A percentile compares a stretch with the other conserved stretches of the same genome.
Conservation (phyloP, 2,113 vertebrate genomes). For the Platysternon megacephalum region DNA sequence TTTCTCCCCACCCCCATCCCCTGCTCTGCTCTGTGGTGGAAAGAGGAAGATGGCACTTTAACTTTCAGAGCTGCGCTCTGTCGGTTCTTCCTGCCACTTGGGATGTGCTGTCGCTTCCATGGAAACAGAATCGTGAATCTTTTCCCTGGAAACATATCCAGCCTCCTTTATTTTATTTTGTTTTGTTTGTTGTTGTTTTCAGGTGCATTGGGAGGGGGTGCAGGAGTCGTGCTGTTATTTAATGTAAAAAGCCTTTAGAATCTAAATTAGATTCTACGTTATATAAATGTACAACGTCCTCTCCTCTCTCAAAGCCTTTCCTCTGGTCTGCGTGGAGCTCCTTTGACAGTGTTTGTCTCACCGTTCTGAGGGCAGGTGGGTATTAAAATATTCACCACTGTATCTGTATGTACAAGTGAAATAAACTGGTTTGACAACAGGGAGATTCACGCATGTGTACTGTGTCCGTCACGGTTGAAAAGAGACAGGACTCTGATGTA, state of each 20-base stretch:
- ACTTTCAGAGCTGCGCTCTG: slow-evolving; percentile 61
- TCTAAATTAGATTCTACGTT: neutral
- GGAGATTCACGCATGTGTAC: neutral
- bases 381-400: neutral
- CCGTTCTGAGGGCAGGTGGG: neutral
- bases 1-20: slow-evolving; percentile 14
- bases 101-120: slow-evolving; percentile 76
- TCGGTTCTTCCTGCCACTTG: slow-evolving; percentile 70
- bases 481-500: neutral
- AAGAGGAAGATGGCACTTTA: slow-evolving; percentile 51
- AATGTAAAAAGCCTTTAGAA: neutral
- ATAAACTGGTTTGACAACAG: neutral
- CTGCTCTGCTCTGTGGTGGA: slow-evolving; percentile 21
- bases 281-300: neutral
- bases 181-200: neutral
- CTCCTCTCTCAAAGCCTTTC: neutral
- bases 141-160: slow-evolving; percentile 69
- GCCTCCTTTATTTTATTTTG: slow-evolving; percentile 43
- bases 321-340: neutral
- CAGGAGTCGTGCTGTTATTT: neutral
- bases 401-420: neutral
- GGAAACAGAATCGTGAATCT: slow-evolving; percentile 70
- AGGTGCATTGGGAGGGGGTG: neutral
- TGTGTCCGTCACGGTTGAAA: neutral
- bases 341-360: neutral